These are phyloP conservation scores for Corvus cornix DNA, from an alignment of 2,113 vertebrate genomes.

Conservation along the genomic window DNA sequence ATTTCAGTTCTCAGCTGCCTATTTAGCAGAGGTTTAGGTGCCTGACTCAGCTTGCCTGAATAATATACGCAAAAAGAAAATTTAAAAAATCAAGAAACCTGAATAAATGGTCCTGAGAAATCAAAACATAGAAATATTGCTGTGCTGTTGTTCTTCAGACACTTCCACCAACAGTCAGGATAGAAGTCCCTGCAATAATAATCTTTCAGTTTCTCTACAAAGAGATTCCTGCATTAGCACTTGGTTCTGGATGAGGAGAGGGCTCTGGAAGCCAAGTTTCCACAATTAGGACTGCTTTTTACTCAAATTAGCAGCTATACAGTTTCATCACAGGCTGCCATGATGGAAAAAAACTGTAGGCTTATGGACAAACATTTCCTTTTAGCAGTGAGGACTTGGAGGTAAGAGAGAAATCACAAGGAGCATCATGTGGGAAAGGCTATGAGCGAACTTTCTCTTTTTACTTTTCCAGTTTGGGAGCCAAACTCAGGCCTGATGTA, in stretches of 20 bases:
- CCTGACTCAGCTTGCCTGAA: not conserved
- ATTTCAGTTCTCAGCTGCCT: not conserved
- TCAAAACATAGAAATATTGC: not conserved
- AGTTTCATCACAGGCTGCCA: slow-evolving; percentile 62
- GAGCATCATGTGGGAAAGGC: slow-evolving; percentile 61
- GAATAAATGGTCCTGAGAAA: not conserved
- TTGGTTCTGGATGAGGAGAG: slow-evolving; percentile 28
- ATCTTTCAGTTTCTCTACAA: slow-evolving; percentile 2
- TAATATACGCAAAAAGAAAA: not conserved
- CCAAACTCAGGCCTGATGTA: slow-evolving; percentile 53
- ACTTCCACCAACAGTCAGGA: not conserved
- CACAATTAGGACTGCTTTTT: slow-evolving; percentile 14
- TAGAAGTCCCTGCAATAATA: not conserved
- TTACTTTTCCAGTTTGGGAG: slow-evolving; percentile 61
- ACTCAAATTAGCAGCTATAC: slow-evolving; percentile 67
- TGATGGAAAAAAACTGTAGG: slow-evolving; percentile 63
- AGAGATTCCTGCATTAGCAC: slow-evolving; percentile 26
- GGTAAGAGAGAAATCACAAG: slow-evolving; percentile 64
- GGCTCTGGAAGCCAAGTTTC: not conserved
- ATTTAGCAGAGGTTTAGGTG: not conserved
- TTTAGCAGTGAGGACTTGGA: slow-evolving; percentile 58
- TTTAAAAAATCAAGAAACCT: not conserved
- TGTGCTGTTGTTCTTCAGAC: not conserved
- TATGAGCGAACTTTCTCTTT: slow-evolving; percentile 64
- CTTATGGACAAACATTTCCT: slow-evolving; percentile 61